These are phyloP conservation scores for Vandiemenella viatica DNA, from an alignment of 2,888 invertebrate species.

Conservation along the genomic window DNA sequence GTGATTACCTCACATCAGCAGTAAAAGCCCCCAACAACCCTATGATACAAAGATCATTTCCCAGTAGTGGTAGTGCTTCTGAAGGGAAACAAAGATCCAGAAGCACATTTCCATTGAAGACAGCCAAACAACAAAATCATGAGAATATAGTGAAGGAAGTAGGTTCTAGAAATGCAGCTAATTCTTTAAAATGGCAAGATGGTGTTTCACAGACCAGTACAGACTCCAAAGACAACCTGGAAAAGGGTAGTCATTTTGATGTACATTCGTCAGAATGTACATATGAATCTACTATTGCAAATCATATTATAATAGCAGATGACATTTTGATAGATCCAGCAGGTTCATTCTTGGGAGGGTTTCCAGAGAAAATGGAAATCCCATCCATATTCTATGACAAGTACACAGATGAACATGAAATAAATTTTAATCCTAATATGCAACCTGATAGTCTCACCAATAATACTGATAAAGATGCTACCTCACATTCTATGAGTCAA, in stretches of 20 bases:
- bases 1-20: no score
- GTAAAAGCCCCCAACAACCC: no score
- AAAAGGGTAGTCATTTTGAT: not conserved
- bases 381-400: conserved; percentile 4
- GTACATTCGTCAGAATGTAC: conserved; percentile 24
- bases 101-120: no score
- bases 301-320: not conserved
- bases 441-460: not conserved
- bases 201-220: no score
- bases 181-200: no score
- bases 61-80: no score
- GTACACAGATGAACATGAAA: not conserved
- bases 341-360: conserved; percentile 34
- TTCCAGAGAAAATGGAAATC: conserved; percentile 28
- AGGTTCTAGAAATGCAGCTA: no score
- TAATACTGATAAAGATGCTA: not conserved
- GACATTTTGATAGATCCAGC: conserved; percentile 33
- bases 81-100: no score
- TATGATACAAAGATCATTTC: no score
- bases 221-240: no score
- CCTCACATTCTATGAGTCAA: not conserved
- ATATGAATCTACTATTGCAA: conserved; percentile 20
- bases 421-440: not conserved
- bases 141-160: no score
- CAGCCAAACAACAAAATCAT: no score